Evolutionary conservation across 2,888 invertebrate species (phyloP), one percentile per base, ranked within the genome.

Genomic region (Apamea anceps): DNA sequence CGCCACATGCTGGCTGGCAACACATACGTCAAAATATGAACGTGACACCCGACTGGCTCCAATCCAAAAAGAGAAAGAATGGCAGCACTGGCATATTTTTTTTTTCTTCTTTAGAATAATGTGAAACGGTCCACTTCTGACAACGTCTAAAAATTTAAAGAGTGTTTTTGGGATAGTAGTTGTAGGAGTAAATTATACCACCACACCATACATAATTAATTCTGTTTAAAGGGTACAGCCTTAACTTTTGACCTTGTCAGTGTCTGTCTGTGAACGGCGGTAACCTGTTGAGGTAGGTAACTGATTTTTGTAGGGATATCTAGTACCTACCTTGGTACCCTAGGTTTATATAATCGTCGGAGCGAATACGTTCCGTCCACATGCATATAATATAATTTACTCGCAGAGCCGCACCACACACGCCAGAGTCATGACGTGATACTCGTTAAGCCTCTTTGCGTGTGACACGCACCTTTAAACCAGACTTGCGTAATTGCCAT

Each of bases 11-110:
- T 71, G 51, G 60, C 71, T 71, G 60, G 65, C 51, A 81, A 28
- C 45, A 81, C 60, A 81, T 66, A 71, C 66, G 51, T 82, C 82
- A 62, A 81, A 76, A 75, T 81, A 65, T 51, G n/a, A 81, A 81
- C 75, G 70, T 75, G 51, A 71, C 63, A 57, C 65, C 65, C 28
- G 15, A 37, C 75, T 75, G 65, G 75, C 42, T 10, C 51, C 21
- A 75, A 81, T 70, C 42, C 63, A 81, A 76, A 71, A 71, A 67
- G 37, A 71, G 13, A 72, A 72, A 45, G 71, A 81, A 60, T n/a
- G 54, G 3, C 28, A 7, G n/a, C 7, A 76, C 51, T 57, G 57
- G 28, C 32, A 32, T 32, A n/a, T n/a, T n/a, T 32, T 32, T 32
- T 32, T 32, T 32, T 32, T 32, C 32, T 32, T 32, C 32, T 32